phyloP scores from a whole-genome alignment of 2,888 invertebrate genomes.

The Meiosimyza platycephala region DNA sequence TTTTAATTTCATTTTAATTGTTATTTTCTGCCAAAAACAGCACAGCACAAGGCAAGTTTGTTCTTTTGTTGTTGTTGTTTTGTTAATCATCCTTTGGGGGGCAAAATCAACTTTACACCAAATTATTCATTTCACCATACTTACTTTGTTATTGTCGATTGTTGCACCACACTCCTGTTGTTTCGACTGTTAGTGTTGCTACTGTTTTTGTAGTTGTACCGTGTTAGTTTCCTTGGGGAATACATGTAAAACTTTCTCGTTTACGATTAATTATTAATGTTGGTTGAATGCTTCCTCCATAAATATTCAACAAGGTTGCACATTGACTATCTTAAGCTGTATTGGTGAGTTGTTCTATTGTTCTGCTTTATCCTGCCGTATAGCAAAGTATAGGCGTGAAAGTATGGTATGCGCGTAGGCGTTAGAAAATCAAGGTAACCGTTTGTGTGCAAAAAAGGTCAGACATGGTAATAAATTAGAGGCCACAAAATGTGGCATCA shows the following conservation, averaged over 20 bases:
- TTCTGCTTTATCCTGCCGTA: not conserved
- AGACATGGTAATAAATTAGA: constrained; percentile 6
- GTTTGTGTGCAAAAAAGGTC: not conserved
- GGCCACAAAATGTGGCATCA: no score
- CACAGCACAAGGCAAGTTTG: not conserved
- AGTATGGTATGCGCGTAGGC: not conserved
- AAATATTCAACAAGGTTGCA: constrained; percentile 4
- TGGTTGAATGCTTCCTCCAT: constrained; percentile 1
- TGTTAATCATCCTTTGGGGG: not conserved
- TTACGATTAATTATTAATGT: constrained; percentile 22
- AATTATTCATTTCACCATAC: not conserved
- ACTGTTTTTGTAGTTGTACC: not conserved
- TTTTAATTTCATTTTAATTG: no score
- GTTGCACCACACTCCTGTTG: not conserved
- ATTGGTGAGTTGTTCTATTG: not conserved
- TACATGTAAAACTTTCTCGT: constrained; percentile 15
- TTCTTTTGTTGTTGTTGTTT: not conserved
- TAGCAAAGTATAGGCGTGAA: not conserved
- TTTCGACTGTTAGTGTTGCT: not conserved
- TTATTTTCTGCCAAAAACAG: not conserved
- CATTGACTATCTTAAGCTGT: no score
- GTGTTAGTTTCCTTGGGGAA: not conserved
- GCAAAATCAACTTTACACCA: not conserved
- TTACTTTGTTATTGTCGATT: not conserved
- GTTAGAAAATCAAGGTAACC: not conserved